Conservation (phyloP, 2,797 vertebrate genomes). For the Falco berigora region DNA sequence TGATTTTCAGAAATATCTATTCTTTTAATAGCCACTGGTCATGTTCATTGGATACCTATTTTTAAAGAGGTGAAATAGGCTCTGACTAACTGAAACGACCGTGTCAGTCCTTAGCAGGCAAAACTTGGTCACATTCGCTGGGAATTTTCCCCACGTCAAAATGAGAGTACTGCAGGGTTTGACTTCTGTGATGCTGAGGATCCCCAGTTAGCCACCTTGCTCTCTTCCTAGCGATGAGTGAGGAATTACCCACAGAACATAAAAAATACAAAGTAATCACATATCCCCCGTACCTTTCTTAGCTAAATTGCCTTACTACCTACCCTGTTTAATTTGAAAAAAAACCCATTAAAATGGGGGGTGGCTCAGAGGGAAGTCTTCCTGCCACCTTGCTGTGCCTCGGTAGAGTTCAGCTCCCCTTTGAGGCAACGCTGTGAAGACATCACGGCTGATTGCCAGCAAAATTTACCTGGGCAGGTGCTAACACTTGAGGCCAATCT, state of each 20-base stretch:
- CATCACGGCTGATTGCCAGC: background rate
- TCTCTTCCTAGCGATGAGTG: background rate
- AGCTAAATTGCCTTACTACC: background rate
- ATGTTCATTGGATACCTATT: background rate
- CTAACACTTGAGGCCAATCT: background rate
- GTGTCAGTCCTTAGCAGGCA: background rate
- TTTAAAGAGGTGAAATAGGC: background rate
- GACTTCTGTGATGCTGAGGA: background rate
- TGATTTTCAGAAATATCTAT: slow-evolving; percentile 2
- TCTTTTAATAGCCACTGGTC: slow-evolving; percentile 9
- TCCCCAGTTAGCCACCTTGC: background rate
- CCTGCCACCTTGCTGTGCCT: background rate
- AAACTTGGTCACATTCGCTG: background rate
- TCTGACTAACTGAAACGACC: background rate
- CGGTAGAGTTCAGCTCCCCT: background rate
- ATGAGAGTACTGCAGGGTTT: background rate
- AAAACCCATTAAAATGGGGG: background rate
- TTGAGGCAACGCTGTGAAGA: background rate
- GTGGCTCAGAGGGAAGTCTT: background rate
- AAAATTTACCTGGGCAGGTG: background rate
- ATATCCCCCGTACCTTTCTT: background rate
- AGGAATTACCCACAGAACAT: background rate
- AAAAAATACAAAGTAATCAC: background rate
- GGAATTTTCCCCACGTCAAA: background rate
- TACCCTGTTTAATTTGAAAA: background rate